Evolutionary conservation across 2,888 invertebrate species (phyloP).

Genomic region (Monochamus alternatus): DNA sequence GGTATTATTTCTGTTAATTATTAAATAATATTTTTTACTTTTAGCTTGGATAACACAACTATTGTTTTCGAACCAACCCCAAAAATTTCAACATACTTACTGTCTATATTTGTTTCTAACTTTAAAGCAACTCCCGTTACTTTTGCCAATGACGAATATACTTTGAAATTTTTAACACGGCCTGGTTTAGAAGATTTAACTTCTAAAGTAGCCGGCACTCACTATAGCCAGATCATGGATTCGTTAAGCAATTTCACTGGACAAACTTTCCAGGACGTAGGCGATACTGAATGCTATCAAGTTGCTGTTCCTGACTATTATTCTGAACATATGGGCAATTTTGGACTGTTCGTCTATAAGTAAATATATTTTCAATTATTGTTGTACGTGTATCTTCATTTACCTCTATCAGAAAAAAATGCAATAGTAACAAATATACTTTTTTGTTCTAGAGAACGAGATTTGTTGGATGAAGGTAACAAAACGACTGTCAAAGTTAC

Average conservation of each 20-base stretch:
- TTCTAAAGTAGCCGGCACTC: not conserved
- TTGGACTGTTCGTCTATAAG: slow-evolving; percentile 24
- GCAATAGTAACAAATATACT: no score
- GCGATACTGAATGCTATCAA: slow-evolving; percentile 5
- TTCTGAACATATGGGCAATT: not conserved
- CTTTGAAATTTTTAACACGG: slow-evolving; percentile 18
- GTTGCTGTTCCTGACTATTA: slow-evolving; percentile 19
- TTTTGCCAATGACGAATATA: not conserved
- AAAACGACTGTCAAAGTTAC: not conserved
- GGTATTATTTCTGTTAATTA: no score
- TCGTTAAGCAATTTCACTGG: slow-evolving; percentile 5
- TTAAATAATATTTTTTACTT: no score
- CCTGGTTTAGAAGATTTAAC: not conserved
- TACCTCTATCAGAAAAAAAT: no score
- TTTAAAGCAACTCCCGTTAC: not conserved
- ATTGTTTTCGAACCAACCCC: not conserved
- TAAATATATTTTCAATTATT: not conserved
- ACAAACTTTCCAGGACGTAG: slow-evolving; percentile 1
- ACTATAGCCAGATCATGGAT: slow-evolving; percentile 3
- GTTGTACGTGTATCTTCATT: no score
- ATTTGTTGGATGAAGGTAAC: slow-evolving; percentile 12
- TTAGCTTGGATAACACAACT: not conserved
- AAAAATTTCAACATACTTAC: slow-evolving; percentile 18
- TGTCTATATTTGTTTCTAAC: slow-evolving; percentile 15
- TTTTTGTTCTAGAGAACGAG: slow-evolving; percentile 10